Percentiles rank a stretch among this genome's conserved stretches.
Conservation (phyloP, 2,888 invertebrate species). For the Dendrolimus houi region DNA sequence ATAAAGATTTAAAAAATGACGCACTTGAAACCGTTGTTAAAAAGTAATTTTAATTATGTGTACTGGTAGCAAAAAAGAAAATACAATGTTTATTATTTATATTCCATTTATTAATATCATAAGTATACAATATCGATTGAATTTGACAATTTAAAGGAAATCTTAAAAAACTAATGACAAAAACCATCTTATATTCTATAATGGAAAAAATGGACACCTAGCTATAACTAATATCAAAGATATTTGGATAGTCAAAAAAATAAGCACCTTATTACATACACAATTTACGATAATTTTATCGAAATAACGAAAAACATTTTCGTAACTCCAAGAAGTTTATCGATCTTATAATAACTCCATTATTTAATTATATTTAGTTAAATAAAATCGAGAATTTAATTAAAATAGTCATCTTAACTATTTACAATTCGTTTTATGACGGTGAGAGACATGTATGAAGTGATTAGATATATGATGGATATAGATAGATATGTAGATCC, state of each 20-base stretch:
- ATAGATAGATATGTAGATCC: too few species aligned
- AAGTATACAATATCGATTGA: not conserved
- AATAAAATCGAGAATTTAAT: not conserved
- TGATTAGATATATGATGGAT: too few species aligned
- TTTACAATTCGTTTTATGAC: too few species aligned
- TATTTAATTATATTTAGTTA: slow-evolving; percentile 6
- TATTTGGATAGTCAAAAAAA: slow-evolving; percentile 26
- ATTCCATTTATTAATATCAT: not conserved
- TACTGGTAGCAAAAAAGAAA: too few species aligned
- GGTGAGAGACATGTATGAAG: too few species aligned
- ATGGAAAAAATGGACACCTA: not conserved
- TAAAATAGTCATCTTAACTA: too few species aligned
- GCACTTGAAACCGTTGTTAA: too few species aligned
- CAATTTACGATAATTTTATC: slow-evolving; percentile 49
- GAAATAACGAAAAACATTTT: slow-evolving; percentile 51
- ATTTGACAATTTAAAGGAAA: not conserved
- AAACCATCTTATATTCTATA: not conserved
- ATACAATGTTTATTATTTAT: not conserved
- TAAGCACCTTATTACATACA: not conserved
- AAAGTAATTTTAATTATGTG: too few species aligned
- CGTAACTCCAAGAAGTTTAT: slow-evolving; percentile 65
- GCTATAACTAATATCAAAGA: not conserved
- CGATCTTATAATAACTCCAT: slow-evolving; percentile 20
- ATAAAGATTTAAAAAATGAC: too few species aligned
- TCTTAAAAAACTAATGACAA: not conserved